These are phyloP conservation scores for Baccha elongata DNA, from an alignment of 2,888 invertebrate genomes.

Conservation along the genomic window DNA sequence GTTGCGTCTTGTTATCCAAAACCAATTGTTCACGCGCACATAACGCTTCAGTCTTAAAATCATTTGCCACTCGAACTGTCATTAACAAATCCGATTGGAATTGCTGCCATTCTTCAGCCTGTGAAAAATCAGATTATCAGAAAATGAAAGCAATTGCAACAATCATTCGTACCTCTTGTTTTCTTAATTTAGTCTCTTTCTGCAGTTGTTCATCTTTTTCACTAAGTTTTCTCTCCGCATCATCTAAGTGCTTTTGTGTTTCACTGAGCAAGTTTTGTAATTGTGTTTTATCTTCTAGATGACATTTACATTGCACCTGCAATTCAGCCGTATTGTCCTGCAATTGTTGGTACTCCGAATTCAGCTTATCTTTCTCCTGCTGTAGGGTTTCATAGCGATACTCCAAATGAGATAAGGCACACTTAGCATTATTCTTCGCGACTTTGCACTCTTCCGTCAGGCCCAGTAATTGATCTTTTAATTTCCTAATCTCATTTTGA, in stretches of 20 bases:
- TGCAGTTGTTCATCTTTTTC: slow-evolving; percentile 87
- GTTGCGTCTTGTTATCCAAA: slow-evolving; percentile 90
- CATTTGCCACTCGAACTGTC: slow-evolving; percentile 97
- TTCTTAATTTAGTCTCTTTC: slow-evolving; percentile 86
- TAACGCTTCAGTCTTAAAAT: slow-evolving; percentile 97
- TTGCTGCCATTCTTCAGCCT: slow-evolving; percentile 93
- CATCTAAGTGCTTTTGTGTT: slow-evolving; percentile 90
- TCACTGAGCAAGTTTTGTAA: slow-evolving; percentile 84
- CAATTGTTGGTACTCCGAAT: slow-evolving; percentile 88
- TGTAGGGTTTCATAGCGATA: slow-evolving; percentile 89
- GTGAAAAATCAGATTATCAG: neutral
- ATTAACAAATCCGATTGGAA: slow-evolving; percentile 96
- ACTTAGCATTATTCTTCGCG: slow-evolving; percentile 93
- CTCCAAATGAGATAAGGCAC: slow-evolving; percentile 91
- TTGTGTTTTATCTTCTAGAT: slow-evolving; percentile 81
- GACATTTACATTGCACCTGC: slow-evolving; percentile 83
- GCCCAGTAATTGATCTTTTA: slow-evolving; percentile 87
- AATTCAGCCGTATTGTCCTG: slow-evolving; percentile 89
- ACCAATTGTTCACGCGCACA: slow-evolving; percentile 94
- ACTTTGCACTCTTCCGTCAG: slow-evolving; percentile 89
- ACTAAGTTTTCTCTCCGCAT: slow-evolving; percentile 87
- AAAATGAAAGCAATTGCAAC: slow-evolving; percentile 70
- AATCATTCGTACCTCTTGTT: slow-evolving; percentile 84
- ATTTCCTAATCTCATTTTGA: slow-evolving; percentile 87
- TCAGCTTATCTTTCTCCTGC: slow-evolving; percentile 88